Percentiles rank a stretch among this genome's conserved stretches.
These are phyloP conservation scores for Macaca mulatta DNA, from an alignment of 2,113 vertebrate species.

Conservation along the genomic window DNA sequence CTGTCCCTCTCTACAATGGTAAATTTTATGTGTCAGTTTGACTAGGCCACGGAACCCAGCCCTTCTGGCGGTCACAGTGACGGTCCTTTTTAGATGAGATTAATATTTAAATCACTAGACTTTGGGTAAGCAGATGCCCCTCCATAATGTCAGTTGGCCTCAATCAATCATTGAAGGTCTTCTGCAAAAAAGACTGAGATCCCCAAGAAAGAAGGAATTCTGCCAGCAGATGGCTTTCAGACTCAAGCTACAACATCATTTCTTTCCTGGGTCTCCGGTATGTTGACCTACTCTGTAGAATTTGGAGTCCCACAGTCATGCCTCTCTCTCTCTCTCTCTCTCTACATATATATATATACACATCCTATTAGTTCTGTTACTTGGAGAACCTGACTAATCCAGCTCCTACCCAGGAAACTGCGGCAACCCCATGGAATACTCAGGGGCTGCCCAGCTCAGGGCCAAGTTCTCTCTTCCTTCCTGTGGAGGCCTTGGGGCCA, in stretches of 20 bases:
- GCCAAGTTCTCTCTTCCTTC: not conserved
- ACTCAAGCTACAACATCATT: accelerated
- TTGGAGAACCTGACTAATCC: not conserved
- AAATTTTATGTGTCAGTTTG: not conserved
- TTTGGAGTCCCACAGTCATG: too few species aligned
- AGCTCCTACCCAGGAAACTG: not conserved
- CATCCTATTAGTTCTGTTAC: not conserved
- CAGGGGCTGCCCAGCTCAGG: not conserved
- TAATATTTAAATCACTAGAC: not conserved
- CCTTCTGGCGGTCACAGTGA: not conserved
- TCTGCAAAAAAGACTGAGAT: not conserved
- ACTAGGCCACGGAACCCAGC: not conserved
- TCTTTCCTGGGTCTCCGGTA: not conserved
- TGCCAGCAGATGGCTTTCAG: not conserved
- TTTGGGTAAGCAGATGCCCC: not conserved
- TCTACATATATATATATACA: not conserved
- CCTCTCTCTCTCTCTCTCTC: not conserved
- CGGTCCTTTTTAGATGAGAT: not conserved
- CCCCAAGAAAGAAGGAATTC: not conserved
- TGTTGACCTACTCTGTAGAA: not conserved
- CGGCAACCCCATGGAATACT: not conserved
- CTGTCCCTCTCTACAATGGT: not conserved
- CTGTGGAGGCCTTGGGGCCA: not conserved
- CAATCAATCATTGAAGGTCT: not conserved
- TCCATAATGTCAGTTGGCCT: not conserved